phyloP scores from a whole-genome alignment of 2,888 invertebrate species.

The Lapara coniferarum region DNA sequence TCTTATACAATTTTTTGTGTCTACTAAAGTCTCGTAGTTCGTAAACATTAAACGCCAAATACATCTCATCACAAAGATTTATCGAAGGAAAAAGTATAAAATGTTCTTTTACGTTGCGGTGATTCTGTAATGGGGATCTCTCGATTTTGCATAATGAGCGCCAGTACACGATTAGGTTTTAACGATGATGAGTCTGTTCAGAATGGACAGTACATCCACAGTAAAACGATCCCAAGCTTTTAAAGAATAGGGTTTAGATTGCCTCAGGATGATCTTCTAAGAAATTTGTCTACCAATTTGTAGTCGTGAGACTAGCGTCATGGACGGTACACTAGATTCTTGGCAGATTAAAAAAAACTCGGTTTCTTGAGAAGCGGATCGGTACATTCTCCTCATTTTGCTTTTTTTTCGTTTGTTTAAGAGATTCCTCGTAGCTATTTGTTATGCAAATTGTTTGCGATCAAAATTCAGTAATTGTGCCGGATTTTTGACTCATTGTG shows the following conservation, averaged over 20 bases:
- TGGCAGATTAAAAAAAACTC: conserved; percentile 58
- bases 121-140: conserved; percentile 61
- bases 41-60: conserved; percentile 17
- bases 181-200: conserved; percentile 71
- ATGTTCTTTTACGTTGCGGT: conserved; percentile 39
- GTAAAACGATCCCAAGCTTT: conserved; percentile 41
- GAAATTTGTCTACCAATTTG: conserved; percentile 65
- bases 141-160: conserved; percentile 73
- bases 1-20: background rate
- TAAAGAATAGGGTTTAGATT: conserved; percentile 37
- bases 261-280: conserved; percentile 18
- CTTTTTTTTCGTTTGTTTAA: conserved; percentile 13
- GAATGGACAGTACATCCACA: conserved; percentile 31
- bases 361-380: conserved; percentile 2
- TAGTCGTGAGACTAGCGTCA: conserved; percentile 68
- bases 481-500: conserved; percentile 22
- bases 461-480: conserved; percentile 23
- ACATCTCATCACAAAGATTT: conserved; percentile 21
- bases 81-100: conserved; percentile 19
- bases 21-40: background rate
- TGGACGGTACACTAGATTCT: conserved; percentile 62
- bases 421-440: conserved; percentile 1
- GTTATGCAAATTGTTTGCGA: conserved; percentile 14
- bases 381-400: background rate
- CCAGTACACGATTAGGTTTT: conserved; percentile 76